These are phyloP conservation scores for Scomberomorus guttatus DNA, from an alignment of 2,797 vertebrate species.

Conservation along the genomic window DNA sequence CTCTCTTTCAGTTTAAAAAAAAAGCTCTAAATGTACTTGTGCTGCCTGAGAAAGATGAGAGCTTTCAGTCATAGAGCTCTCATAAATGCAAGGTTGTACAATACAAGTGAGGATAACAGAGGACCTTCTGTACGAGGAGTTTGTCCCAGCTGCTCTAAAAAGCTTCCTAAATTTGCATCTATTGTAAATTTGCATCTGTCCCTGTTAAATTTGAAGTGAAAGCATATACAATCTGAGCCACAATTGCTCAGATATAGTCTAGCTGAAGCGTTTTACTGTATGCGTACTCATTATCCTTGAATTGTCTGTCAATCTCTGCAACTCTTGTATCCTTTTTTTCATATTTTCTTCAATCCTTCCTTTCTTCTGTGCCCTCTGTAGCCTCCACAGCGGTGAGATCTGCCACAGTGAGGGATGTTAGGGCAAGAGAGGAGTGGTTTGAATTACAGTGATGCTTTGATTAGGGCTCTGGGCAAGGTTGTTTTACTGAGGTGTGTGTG, in stretches of 20 bases:
- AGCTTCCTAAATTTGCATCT: slow-evolving; percentile 45
- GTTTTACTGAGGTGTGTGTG: slow-evolving; percentile 47
- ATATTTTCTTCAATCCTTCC: slow-evolving; percentile 25
- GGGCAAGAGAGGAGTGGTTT: slow-evolving; percentile 62
- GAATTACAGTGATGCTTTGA: slow-evolving; percentile 72
- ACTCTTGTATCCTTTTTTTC: slow-evolving; percentile 19
- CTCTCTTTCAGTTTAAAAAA: slow-evolving; percentile 55
- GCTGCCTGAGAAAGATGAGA: slow-evolving; percentile 61
- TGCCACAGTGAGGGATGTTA: slow-evolving; percentile 49
- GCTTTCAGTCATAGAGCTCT: slow-evolving; percentile 50
- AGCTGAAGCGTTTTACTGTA: slow-evolving; percentile 17
- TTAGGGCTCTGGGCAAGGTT: slow-evolving; percentile 69
- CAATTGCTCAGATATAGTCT: slow-evolving; percentile 3
- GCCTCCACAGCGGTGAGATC: slow-evolving; percentile 17
- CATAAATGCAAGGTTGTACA: slow-evolving; percentile 26
- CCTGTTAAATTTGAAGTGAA: slow-evolving; percentile 13
- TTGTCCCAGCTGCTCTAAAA: slow-evolving; percentile 44
- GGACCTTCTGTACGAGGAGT: slow-evolving; percentile 26
- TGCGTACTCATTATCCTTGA: slow-evolving; percentile 19
- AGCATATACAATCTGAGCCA: slow-evolving; percentile 14
- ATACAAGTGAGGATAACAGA: slow-evolving; percentile 42
- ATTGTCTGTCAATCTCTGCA: slow-evolving; percentile 12
- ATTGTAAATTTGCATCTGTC: slow-evolving; percentile 42
- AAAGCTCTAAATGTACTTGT: slow-evolving; percentile 61
- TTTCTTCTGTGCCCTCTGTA: slow-evolving; percentile 36